Conservation (phyloP, 2,888 invertebrate genomes). For the Rhopalosiphum nymphaeae region DNA sequence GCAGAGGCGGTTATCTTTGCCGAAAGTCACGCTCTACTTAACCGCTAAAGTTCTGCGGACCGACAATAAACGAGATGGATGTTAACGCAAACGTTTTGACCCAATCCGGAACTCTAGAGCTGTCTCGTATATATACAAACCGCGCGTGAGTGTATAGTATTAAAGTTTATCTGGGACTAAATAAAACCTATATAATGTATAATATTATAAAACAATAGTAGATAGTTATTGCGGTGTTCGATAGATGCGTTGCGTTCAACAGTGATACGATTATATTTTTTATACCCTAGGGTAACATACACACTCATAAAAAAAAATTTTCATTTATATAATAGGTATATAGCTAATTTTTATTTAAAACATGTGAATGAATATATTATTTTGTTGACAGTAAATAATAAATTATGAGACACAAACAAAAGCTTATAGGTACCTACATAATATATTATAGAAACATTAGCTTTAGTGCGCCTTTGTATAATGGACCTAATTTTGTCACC, state of each 20-base stretch:
- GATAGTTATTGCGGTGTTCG: neutral
- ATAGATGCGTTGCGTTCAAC: neutral
- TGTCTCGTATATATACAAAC: neutral
- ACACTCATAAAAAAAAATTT: neutral
- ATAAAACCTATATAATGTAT: neutral
- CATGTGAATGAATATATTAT: neutral
- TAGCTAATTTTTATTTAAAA: neutral
- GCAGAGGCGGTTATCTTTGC: constrained; percentile 42
- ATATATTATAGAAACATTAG: neutral
- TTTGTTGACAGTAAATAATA: neutral
- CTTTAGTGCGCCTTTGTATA: neutral
- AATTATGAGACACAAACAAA: neutral
- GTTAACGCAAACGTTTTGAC: constrained; percentile 38
- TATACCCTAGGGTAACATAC: neutral
- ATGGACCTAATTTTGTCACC: neutral
- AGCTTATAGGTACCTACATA: neutral
- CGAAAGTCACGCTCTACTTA: constrained; percentile 61
- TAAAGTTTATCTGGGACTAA: neutral
- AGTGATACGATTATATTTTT: neutral
- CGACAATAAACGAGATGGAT: constrained; percentile 48
- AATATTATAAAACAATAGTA: neutral
- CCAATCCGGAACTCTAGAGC: neutral
- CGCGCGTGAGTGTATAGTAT: neutral
- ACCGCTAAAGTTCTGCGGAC: constrained; percentile 53
- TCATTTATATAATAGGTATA: neutral